Base-by-base conservation (phyloP, 1,140 invertebrate species). In the Drosophila insularis region DNA sequence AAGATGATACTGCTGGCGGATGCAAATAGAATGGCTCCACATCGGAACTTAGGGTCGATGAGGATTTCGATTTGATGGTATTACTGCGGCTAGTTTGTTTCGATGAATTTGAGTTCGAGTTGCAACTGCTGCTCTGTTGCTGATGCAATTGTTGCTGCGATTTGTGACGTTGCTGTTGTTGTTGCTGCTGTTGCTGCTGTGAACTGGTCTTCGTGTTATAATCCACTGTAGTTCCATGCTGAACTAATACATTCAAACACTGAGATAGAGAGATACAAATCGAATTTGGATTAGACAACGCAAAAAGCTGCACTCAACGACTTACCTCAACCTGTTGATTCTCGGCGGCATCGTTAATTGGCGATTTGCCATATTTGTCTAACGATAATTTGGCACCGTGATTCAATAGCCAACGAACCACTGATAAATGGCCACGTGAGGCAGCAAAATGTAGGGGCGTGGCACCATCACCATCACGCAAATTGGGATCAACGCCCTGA, bases 331-430 rank as follows among this genome's bases (percentile, higher is more conserved):
- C 94, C 81, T 98, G 96, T 86, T 97, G 96, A 82, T 97, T 96
- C 87, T 98, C 97, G 19, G 96, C 96, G 0, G 97, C 97, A 91
- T 97, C 96, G 87, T 98, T 97, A 23, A 98, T 95, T 1, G 97
- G 96, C 82, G 96, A 97, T 90, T 97, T 97, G 53, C 97, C 97
- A 76, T 95, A 96, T 84, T 97, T 95, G 91, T 98, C 97, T 40
- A 96, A 92, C 2, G 95, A 94, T 17, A 98, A 93, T 68, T 95
- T 93, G 5, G 96, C 96, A 0, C 97, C 95, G 81, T 97, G 95
- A 69, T 95, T 94, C 14, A 98, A 92, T 73, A 98, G 92, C 97
- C 97, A 98, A 63, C 95, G 94, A 0, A 98, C 95, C 1, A 96
- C 95, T 23, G 95, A 93, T n/a, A 95, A 91, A 85, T 98, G 97